Conservation (phyloP, 2,797 vertebrate species). For the Siniperca obscura region DNA sequence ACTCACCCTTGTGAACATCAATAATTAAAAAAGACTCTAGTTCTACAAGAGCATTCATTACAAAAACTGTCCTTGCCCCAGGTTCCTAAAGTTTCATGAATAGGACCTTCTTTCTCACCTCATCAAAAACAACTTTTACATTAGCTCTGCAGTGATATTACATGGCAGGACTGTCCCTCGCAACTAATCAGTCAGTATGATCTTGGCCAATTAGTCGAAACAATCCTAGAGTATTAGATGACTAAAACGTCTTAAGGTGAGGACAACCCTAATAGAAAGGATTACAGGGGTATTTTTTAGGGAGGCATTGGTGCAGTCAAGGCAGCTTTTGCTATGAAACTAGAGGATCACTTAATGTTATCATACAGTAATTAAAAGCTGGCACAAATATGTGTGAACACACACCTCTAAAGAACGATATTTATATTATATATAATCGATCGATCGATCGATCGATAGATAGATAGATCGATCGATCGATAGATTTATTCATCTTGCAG, state of each 20-base stretch:
- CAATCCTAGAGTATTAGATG: not conserved
- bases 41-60: not conserved
- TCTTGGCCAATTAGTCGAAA: not conserved
- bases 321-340: not conserved
- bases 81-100: not conserved
- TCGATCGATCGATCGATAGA: no score
- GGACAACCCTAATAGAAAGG: not conserved
- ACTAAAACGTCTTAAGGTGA: not conserved
- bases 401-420: not conserved
- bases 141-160: not conserved
- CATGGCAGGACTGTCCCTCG: not conserved
- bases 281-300: not conserved
- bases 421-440: no score
- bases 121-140: conserved; percentile 5
- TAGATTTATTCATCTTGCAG: not conserved
- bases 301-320: not conserved
- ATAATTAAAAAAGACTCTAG: not conserved
- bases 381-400: not conserved
- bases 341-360: not conserved
- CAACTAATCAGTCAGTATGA: not conserved
- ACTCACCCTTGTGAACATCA: conserved; percentile 11
- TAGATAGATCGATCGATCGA: no score
- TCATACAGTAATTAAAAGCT: not conserved
- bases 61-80: conserved; percentile 4
- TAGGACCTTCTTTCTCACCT: not conserved